phyloP scores from a whole-genome alignment of 2,113 vertebrate genomes.

The Amia ocellicauda region DNA sequence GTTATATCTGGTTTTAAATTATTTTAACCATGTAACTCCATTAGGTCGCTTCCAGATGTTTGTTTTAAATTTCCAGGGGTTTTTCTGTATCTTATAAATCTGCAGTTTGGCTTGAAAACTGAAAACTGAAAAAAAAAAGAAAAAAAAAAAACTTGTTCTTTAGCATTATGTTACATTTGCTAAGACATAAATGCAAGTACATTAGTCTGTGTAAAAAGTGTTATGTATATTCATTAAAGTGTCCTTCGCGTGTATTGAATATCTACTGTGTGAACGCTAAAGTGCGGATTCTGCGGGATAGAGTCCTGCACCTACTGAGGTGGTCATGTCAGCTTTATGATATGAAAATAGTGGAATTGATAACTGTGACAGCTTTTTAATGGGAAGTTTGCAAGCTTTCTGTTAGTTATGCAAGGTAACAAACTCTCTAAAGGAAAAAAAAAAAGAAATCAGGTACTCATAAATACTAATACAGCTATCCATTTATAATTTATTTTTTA shows the following conservation, averaged over 20 bases:
- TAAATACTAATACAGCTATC: constrained; percentile 56
- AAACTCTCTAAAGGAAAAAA: constrained; percentile 52
- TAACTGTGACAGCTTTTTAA: constrained; percentile 58
- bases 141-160: too few species aligned
- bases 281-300: constrained; percentile 72
- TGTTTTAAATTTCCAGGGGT: not conserved
- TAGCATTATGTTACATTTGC: constrained; percentile 35
- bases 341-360: constrained; percentile 50
- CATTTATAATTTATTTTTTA: constrained; percentile 68
- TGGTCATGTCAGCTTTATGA: constrained; percentile 54
- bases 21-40: not conserved
- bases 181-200: constrained; percentile 52
- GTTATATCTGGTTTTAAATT: not conserved
- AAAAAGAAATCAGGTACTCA: constrained; percentile 70
- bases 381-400: constrained; percentile 50
- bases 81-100: constrained; percentile 12
- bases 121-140: too few species aligned
- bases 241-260: constrained; percentile 64
- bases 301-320: constrained; percentile 59
- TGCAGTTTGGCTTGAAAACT: constrained; percentile 6
- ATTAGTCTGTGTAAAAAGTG: constrained; percentile 63
- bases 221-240: constrained; percentile 69
- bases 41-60: not conserved
- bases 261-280: constrained; percentile 53
- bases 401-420: constrained; percentile 65